Base-by-base conservation (phyloP, 2,113 vertebrate species). In the Lepidothrix coronata region DNA sequence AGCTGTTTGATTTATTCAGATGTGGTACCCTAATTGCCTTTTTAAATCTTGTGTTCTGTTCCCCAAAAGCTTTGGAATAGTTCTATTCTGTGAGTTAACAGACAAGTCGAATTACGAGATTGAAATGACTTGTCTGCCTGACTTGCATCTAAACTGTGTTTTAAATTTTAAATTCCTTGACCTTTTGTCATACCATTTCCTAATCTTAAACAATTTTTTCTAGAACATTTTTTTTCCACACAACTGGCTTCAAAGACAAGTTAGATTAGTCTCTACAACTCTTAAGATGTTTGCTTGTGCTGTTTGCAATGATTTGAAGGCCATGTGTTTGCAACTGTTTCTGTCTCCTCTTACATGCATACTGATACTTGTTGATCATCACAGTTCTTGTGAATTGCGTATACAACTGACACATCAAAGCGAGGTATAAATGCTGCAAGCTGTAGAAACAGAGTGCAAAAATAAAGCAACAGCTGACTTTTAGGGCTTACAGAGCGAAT, bases 341-440 rank as follows among this genome's bases (percentile, higher is more conserved):
- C 94, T 95, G 67, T 89, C 95, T 96, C 81, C 68, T 68, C 62
- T 96, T 91, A 87, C 74, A 80, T 91, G 85, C 93, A 79, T 88
- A 35, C 58, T 89, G 79, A 91, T 95, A 85, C 58, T 89, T 96
- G 94, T 80, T 96, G 96, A 96, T 94, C 81, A 85, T 91, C 80
- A 37, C 71, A 44, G 79, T 63, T 83, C 90, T 73, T 85, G 85
- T 80, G 87, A 93, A 93, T 91, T 81, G 57, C 39, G 21, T 63
- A 81, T 78, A 85, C 84, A 90, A 73, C 62, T 89, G 89, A 91
- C 89, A 93, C 95, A 94, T 97, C 91, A 95, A 96, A 96, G 95
- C 63, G 11, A 35, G 16, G 80, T 14, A 20, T 95, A 96, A 95
- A 75, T 77, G 94, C 88, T 96, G 90, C 91, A 96, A 97, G 95